Evolutionary conservation across 2,888 invertebrate genomes (phyloP).

Genomic region (Spatulosminthurus flaviceps): DNA sequence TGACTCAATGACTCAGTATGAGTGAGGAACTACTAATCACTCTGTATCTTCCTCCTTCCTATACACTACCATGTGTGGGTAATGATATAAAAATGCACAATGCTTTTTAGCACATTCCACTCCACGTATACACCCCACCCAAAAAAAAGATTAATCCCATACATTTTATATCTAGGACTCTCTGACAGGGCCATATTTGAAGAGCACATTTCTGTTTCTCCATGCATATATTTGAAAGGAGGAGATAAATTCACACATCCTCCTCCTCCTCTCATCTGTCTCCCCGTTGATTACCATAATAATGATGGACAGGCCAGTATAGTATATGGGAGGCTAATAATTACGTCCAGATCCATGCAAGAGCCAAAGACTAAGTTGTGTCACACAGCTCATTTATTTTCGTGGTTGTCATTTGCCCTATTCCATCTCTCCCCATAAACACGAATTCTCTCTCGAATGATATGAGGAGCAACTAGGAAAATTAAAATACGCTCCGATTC

Average conservation of each 20-base stretch:
- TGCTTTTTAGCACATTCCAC: background rate
- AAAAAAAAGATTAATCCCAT: too few relatives aligned
- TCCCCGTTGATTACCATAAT: constrained; percentile 24
- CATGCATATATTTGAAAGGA: background rate
- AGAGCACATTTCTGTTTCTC: background rate
- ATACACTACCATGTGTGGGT: too few relatives aligned
- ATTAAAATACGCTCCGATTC: constrained; percentile 21
- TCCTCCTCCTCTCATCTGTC: background rate
- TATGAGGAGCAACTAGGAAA: background rate
- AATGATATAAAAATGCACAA: background rate
- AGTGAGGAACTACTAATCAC: background rate
- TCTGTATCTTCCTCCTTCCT: background rate
- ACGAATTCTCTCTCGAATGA: background rate
- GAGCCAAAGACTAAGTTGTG: background rate
- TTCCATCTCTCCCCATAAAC: too few relatives aligned
- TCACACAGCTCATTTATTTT: constrained; percentile 23
- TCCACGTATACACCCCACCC: too few relatives aligned
- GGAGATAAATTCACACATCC: background rate
- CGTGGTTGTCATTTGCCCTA: constrained; percentile 17
- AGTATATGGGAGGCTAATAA: constrained; percentile 36
- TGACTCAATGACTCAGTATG: background rate
- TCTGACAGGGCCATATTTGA: background rate
- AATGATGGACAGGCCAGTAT: constrained; percentile 37
- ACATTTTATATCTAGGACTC: background rate
- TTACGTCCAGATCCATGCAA: background rate